Base-by-base conservation (phyloP, 2,888 invertebrate genomes). In the Caenorhabditis sp. region DNA sequence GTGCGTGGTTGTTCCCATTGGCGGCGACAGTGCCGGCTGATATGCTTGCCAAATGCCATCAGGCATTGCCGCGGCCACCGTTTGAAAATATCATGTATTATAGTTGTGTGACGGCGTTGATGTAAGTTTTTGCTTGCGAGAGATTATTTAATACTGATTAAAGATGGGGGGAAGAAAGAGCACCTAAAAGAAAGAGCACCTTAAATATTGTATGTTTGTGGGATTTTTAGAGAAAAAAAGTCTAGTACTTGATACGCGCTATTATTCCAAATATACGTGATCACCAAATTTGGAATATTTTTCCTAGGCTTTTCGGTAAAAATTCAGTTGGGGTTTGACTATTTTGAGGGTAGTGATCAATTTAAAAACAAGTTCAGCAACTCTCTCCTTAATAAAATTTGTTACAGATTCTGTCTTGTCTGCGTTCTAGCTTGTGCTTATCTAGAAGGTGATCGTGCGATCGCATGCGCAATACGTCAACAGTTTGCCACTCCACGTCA, bases 51-150 rank as follows among this genome's bases (percentile, higher is more conserved):
- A 69, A 77, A 50, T 80, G 95, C 88, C 91, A 92, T 0, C 89
- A 90, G 14, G 91, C 92, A 1, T 88, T 94, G 61, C 91, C 91
- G 1, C 91, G 94, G 53, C 95, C 94, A 0, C 88, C 89, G 1
- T 95, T 93, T 93, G 94, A 94, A 88, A 89, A 90, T 5, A 89
- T 91, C 23, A 89, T 94, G 60, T 93, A 93, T 85, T 93, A 89
- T 77, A 86, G 88, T 63, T 88, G 88, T 66, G 85, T 89, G 53
- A 87, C 81, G 1, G 85, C 85, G 8, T 68, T 87, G 19, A 76
- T 83, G 85, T 87, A 83, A 81, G 53, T n/a, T 43, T 58, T 54
- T 36, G 8, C 1, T 10, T 27, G n/a, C 53, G 19, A 14, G 36
- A 36, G 12, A 36, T 36, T 36, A 12, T 36, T 5, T 36, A 8